Evolutionary conservation across 2,888 invertebrate genomes (phyloP).

Genomic region (Syrphus vitripennis): DNA sequence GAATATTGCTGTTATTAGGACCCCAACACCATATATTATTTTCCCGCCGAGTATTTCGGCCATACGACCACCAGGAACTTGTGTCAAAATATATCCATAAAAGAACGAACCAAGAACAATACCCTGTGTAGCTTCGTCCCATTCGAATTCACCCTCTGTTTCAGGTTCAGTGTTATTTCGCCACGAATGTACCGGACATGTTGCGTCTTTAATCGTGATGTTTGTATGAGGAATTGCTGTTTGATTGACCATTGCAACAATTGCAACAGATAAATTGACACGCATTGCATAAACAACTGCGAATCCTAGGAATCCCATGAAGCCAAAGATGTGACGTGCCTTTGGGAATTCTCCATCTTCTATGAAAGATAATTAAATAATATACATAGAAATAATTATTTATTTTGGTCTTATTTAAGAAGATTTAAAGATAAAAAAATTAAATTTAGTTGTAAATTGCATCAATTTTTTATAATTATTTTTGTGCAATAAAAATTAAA

Average conservation of each 20-base stretch:
- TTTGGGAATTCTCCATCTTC: conserved; percentile 81
- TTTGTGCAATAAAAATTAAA: too few relatives aligned
- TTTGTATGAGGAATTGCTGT: conserved; percentile 84
- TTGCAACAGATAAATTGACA: conserved; percentile 95
- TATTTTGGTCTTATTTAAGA: neutral
- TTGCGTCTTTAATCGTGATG: conserved; percentile 83
- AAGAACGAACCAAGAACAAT: conserved; percentile 92
- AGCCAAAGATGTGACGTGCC: conserved; percentile 89
- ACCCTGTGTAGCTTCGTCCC: conserved; percentile 90
- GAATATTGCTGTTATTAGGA: conserved; percentile 90
- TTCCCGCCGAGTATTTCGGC: conserved; percentile 95
- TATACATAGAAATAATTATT: neutral
- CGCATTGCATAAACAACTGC: conserved; percentile 95
- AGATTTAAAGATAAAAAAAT: too few relatives aligned
- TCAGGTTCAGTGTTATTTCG: conserved; percentile 65
- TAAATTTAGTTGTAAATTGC: too few relatives aligned
- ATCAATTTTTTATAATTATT: too few relatives aligned
- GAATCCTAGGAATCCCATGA: conserved; percentile 93
- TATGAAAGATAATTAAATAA: conserved; percentile 25
- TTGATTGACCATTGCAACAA: conserved; percentile 96
- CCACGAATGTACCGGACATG: conserved; percentile 83
- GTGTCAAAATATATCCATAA: conserved; percentile 91
- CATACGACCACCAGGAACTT: conserved; percentile 90
- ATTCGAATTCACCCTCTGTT: conserved; percentile 86
- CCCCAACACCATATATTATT: conserved; percentile 90